Base-by-base conservation (phyloP, 2,113 vertebrate species). In the Falcunculus frontatus region DNA sequence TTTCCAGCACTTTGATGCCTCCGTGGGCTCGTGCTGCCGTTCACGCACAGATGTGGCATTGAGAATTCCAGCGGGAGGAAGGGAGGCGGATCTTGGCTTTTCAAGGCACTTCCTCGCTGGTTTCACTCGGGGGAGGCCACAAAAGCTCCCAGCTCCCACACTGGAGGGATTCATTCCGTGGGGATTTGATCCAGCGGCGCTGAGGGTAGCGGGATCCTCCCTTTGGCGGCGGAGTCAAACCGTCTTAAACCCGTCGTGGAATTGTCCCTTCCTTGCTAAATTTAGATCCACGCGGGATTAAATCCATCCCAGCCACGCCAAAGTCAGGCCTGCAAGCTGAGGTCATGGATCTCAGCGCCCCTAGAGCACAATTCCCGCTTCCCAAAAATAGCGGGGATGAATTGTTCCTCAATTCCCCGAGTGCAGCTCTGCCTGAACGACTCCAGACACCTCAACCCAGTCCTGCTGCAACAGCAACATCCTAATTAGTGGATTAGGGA, bases 11-110 rank as follows among this genome's bases (percentile, higher is more conserved):
- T 95, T 53, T 41, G 90, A 29, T 81, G 92, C 30, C 63, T 77
- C 22, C 6, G 10, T 15, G 59, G 59, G 94, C 78, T 75, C 7
- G 25, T 39, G 91, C 60, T 11, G 91, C 89, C 3, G 10, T 16
- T 72, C 76, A 10, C 9, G 41, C 90, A 87, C 94, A 89, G 73
- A 60, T 44, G 92, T 20, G 84, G 77, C 94, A 74, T 81, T 87
- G 94, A 95, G 17, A 39, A 83, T 86, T 89, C 41, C 81, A 16
- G 42, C 6, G 5, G 89, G 35, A 67, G 60, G 65, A 2, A 70
- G 59, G 80, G 84, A 93, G 87, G 95, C 2, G 90, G 90, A 84
- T 64, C 16, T 69, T 9, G 32, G 59, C 93, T 93, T 89, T 89
- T 91, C 90, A 77, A 17, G 81, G 90, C 84, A n/a, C 64, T 94